A percentile compares a stretch with the other conserved stretches of the same genome.
phyloP scores from a whole-genome alignment of 2,888 invertebrate genomes.

The Maniola hyperantus region DNA sequence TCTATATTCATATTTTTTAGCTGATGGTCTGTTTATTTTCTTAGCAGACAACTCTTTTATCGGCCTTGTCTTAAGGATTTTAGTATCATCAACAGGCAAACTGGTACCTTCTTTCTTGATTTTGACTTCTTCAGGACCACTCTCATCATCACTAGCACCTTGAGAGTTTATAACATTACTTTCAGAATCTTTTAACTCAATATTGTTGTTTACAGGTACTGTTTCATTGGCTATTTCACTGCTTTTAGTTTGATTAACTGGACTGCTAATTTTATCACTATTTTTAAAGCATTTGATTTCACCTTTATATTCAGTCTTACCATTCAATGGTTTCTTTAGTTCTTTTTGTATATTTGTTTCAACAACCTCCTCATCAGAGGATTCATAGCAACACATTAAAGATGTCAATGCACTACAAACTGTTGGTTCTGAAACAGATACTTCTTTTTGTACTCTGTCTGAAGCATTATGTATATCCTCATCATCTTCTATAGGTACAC shows the following conservation, averaged over 20 bases:
- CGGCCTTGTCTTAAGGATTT: constrained; percentile 26
- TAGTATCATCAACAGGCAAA: constrained; percentile 4
- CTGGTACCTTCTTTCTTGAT: constrained; percentile 49
- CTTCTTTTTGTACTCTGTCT: constrained; percentile 28
- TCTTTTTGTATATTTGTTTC: constrained; percentile 31
- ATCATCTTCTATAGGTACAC: constrained; percentile 67
- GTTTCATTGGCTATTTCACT: constrained; percentile 5
- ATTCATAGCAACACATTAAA: constrained; percentile 82
- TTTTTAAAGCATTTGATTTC: constrained; percentile 19
- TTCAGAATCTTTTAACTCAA: neutral
- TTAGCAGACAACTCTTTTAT: constrained; percentile 38
- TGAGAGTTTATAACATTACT: constrained; percentile 13
- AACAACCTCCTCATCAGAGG: constrained; percentile 73
- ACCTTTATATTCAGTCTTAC: constrained; percentile 12
- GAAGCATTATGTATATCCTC: constrained; percentile 43
- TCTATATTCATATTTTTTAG: constrained; percentile 33
- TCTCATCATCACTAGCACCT: constrained; percentile 60
- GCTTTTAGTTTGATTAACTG: constrained; percentile 11
- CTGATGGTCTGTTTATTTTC: constrained; percentile 12
- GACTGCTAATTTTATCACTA: constrained; percentile 33
- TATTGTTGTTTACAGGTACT: constrained; percentile 17
- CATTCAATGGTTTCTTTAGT: constrained; percentile 27
- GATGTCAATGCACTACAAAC: constrained; percentile 81
- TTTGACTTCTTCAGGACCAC: constrained; percentile 77
- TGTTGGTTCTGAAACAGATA: constrained; percentile 44